Evolutionary conservation across 2,797 vertebrate species (phyloP).

Genomic region (Sebastes reedi): DNA sequence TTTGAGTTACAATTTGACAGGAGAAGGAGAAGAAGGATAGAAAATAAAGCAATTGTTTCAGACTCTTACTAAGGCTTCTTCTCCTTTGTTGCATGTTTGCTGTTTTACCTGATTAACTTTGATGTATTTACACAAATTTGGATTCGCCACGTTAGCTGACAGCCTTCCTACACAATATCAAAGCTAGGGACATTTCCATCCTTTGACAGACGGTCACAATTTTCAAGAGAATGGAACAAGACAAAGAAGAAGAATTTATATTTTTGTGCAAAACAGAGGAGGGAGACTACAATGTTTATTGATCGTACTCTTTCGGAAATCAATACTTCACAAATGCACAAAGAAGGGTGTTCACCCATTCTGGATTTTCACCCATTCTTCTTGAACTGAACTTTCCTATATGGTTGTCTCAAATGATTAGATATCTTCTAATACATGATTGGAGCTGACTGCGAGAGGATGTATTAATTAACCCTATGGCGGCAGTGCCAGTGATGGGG

Average conservation of each 20-base stretch:
- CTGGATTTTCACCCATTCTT: neutral
- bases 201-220: neutral
- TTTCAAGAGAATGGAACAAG: neutral
- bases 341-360: neutral
- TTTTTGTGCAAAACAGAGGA: neutral
- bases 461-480: neutral
- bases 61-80: neutral
- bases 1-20: neutral
- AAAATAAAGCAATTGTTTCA: neutral
- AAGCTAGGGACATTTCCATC: neutral
- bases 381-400: neutral
- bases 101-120: neutral
- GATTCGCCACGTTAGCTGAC: neutral
- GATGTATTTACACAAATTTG: neutral
- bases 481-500: neutral
- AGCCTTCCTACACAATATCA: neutral
- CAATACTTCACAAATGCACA: neutral
- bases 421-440: neutral
- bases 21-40: neutral
- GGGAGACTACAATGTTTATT: neutral
- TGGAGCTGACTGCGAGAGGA: neutral
- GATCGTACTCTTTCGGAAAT: neutral
- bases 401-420: neutral
- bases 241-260: neutral
- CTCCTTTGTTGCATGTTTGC: neutral